Evolutionary conservation across 2,113 vertebrate genomes (phyloP).

Genomic region (Marcusenius ussheri): DNA sequence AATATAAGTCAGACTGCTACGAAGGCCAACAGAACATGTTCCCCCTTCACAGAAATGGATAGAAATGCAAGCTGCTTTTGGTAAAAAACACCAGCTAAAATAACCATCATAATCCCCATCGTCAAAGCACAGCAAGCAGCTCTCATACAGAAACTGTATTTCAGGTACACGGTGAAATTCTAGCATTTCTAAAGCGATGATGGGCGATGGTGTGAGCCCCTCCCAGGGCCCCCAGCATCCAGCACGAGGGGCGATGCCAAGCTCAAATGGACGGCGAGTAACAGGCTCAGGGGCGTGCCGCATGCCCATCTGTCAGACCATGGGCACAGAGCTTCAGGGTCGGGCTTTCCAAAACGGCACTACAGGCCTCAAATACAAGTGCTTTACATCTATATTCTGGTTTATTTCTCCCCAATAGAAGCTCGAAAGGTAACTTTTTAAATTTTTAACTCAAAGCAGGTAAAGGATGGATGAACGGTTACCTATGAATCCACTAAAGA

Average conservation of each 20-base stretch:
- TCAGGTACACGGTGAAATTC: neutral
- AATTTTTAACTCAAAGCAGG: neutral
- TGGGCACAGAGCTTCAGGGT: neutral
- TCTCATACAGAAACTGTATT: neutral
- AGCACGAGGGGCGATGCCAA: neutral
- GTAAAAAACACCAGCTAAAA: neutral
- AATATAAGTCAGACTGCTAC: neutral
- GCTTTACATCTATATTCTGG: neutral
- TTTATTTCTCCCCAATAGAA: neutral
- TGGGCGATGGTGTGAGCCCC: neutral
- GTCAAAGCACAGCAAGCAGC: neutral
- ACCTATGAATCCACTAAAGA: too few species aligned
- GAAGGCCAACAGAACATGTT: neutral
- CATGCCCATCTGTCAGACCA: neutral
- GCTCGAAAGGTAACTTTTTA: neutral
- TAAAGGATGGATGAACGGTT: neutral
- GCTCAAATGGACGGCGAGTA: neutral
- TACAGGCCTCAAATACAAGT: neutral
- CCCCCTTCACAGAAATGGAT: neutral
- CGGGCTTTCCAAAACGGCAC: neutral
- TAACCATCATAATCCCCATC: neutral
- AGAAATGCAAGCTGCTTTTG: neutral
- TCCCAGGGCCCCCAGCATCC: neutral
- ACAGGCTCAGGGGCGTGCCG: neutral
- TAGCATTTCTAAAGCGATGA: neutral